Evolutionary conservation across 2,797 vertebrate genomes (phyloP), one percentile per base, ranked within the genome.

Genomic region (Lateolabrax maculatus): DNA sequence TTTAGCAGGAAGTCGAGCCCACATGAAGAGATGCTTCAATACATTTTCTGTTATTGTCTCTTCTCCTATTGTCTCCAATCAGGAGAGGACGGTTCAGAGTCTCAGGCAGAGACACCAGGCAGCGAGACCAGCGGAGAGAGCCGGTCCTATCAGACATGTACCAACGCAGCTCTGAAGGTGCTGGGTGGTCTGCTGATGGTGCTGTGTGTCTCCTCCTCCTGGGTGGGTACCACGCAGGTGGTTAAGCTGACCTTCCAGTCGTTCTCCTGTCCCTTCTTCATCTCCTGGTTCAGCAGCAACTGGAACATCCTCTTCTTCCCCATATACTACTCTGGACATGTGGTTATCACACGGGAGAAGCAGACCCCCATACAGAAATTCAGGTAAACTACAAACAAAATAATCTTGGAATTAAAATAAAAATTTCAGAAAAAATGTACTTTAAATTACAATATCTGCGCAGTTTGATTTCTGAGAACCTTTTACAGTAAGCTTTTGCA

Each of bases 241-340:
- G 97, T 99, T 83, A 98, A 98, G 94, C 96, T 99, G 91, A 99
- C 98, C 16, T 99, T 97, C 91, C 97, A 98, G 95, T 99, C 97
- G 80, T 99, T 99, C 94, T 98, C 98, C 93, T 99, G 98, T 87
- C 98, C 98, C 49, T 99, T 99, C 96, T 99, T 99, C 95, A 97
- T 99, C 94, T 99, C 98, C 89, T 99, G 98, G 98, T 99, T 99
- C 96, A 99, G 97, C 93, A 98, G 97, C 95, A 99, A 99, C 94
- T 99, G 98, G 98, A 99, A 99, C 94, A 98, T 99, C 93, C 96
- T 99, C 94, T 96, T 98, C 94, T 99, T 99, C 75, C 98, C 98
- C 34, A 95, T 99, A 89, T 99, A 99, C 96, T 99, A 99, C 92
- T 97, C 97, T 0, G 97, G 96, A 76, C 97, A 98, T 67, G 93